Evolutionary conservation across 2,113 vertebrate species (phyloP).

Genomic region (Odocoileus hemionus): DNA sequence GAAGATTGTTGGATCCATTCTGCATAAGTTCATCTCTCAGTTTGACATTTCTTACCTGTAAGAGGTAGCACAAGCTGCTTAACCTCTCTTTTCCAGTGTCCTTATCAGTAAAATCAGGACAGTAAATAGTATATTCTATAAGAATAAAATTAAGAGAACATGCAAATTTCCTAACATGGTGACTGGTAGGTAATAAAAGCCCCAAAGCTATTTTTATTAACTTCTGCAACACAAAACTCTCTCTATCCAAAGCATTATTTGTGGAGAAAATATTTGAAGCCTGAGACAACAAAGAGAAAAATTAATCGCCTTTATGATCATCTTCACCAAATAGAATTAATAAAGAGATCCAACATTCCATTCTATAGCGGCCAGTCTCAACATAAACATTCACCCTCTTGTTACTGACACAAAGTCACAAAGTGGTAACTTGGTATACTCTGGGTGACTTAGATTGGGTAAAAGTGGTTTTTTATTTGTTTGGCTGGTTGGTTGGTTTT

Average conservation of each 20-base stretch:
- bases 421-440: conserved; percentile 20
- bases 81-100: neutral
- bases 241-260: neutral
- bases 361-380: conserved; percentile 21
- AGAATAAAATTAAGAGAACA: neutral
- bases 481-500: neutral
- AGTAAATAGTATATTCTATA: neutral
- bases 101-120: neutral
- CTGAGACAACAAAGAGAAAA: conserved; percentile 23
- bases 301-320: conserved; percentile 11
- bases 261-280: neutral
- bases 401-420: conserved; percentile 41
- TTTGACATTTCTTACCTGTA: neutral
- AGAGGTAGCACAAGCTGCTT: neutral
- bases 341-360: conserved; percentile 37
- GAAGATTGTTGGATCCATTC: neutral
- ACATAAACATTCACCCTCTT: conserved; percentile 61
- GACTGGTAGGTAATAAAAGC: neutral
- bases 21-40: neutral
- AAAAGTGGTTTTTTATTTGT: neutral
- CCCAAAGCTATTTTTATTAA: neutral
- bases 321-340: conserved; percentile 25
- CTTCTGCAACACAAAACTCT: neutral
- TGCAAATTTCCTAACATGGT: neutral
- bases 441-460: conserved; percentile 11